A percentile compares a stretch with the other conserved stretches of the same genome.
phyloP scores from a whole-genome alignment of 2,797 vertebrate species.

The Margarornis squamiger region DNA sequence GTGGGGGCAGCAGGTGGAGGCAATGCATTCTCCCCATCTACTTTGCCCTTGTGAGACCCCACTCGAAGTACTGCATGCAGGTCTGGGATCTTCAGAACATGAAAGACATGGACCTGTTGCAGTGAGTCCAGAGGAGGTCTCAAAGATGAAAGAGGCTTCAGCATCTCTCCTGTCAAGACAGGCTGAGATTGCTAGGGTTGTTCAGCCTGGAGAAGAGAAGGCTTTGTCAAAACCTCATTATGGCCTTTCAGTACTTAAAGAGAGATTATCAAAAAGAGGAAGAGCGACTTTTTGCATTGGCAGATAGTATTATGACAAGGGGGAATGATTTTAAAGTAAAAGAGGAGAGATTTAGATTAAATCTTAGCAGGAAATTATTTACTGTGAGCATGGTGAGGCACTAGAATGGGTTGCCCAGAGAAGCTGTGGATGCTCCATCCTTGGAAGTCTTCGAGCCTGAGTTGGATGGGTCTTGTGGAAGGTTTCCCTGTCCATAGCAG shows the following conservation, averaged over 20 bases:
- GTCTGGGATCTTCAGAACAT: background rate
- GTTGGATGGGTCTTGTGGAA: too few species aligned
- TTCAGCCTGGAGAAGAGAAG: background rate
- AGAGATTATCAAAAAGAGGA: background rate
- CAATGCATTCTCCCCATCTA: background rate
- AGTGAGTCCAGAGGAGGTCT: background rate
- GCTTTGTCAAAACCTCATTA: rapidly evolving
- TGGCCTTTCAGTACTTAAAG: background rate
- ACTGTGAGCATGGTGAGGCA: background rate
- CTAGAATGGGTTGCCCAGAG: background rate
- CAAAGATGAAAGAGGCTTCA: background rate
- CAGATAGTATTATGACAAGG: background rate
- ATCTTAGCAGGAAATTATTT: background rate
- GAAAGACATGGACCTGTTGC: background rate
- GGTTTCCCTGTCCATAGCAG: background rate
- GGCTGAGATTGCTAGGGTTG: background rate
- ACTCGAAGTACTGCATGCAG: background rate
- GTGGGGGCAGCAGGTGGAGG: background rate
- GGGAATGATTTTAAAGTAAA: background rate
- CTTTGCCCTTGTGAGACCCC: background rate
- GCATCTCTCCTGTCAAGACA: rapidly evolving
- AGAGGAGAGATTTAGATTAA: background rate
- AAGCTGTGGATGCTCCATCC: background rate
- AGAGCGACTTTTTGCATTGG: background rate
- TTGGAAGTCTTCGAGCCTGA: background rate